phyloP scores from a whole-genome alignment of 2,113 vertebrate species.

The Rafetus swinhoei region DNA sequence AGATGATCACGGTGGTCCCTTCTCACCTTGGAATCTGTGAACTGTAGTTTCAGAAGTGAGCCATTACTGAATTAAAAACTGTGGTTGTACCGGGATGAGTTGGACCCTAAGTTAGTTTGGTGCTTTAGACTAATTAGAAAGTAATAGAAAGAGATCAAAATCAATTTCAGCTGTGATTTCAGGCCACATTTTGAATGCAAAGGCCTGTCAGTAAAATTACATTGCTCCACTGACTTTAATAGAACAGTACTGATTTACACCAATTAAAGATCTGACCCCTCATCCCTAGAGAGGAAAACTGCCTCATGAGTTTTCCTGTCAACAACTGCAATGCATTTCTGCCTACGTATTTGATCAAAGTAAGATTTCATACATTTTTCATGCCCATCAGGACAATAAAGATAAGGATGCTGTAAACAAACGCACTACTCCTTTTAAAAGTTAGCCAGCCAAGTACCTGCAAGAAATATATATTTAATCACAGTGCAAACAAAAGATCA shows the following conservation, averaged over 20 bases:
- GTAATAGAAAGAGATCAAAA: rapidly evolving
- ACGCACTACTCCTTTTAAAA: not conserved
- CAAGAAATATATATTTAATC: constrained; percentile 20
- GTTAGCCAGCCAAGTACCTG: not conserved
- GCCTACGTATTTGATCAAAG: not conserved
- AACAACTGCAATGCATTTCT: not conserved
- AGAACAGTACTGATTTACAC: not conserved
- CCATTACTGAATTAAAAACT: not conserved
- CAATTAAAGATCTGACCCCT: not conserved
- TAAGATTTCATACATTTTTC: not conserved
- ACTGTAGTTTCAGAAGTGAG: not conserved
- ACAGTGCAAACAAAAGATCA: not conserved
- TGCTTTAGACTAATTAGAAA: not conserved
- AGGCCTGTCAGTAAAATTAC: rapidly evolving
- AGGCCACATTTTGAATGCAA: not conserved
- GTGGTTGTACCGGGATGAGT: not conserved
- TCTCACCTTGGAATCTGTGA: not conserved
- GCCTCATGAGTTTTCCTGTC: not conserved
- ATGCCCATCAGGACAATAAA: not conserved
- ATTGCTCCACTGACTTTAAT: not conserved
- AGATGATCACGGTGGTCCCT: too few relatives aligned
- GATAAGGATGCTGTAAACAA: not conserved
- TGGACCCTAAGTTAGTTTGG: not conserved
- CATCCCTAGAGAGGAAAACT: not conserved
- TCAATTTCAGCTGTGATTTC: not conserved